Evolutionary conservation across 2,888 invertebrate species (phyloP), one percentile per base, ranked within the genome.

Genomic region (Agrotis clavis): DNA sequence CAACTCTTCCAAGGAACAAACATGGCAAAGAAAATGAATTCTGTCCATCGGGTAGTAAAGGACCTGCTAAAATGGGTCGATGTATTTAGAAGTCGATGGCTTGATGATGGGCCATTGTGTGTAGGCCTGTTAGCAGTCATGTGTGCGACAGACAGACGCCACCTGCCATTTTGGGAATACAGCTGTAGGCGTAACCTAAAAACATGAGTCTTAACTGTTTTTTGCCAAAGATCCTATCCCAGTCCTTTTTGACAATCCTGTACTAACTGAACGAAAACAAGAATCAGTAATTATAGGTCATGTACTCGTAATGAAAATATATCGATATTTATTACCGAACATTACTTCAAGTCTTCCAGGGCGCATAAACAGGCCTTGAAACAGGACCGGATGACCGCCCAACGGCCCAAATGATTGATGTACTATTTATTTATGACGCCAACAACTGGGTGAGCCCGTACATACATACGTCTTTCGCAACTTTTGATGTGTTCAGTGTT

Each of bases 331-430:
- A 73, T 85, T 76, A 62, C 19, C 9, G 16, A 67, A 6, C 56
- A 61, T 80, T 78, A 74, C 81, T 77, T 82, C 87, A 80, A 73
- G 66, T 76, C 84, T 74, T 77, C 71, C 78, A 81, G 79, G 85
- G 68, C 71, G 54, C 68, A 61, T 53, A 75, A 79, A 78, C 73
- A 85, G 67, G 74, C 84, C 79, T 81, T 86, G 86, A 76, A 82
- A 63, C 67, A 74, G 73, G 56, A 62, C 69, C 71, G 86, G 84
- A 71, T 75, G 74, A 65, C 53, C 9, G 71, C 59, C 69, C 70
- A 72, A 64, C 47, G 59, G 69, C 68, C 68, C 61, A 74, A 77
- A 82, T 75, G 75, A 81, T 81, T 80, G 59, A 86, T 82, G 82
- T 76, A 59, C 25, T 73, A 77, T 82, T 85, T 84, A 84, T 85